These are phyloP conservation scores for Buphagus erythrorhynchus DNA, from an alignment of 2,797 vertebrate species.

Conservation along the genomic window DNA sequence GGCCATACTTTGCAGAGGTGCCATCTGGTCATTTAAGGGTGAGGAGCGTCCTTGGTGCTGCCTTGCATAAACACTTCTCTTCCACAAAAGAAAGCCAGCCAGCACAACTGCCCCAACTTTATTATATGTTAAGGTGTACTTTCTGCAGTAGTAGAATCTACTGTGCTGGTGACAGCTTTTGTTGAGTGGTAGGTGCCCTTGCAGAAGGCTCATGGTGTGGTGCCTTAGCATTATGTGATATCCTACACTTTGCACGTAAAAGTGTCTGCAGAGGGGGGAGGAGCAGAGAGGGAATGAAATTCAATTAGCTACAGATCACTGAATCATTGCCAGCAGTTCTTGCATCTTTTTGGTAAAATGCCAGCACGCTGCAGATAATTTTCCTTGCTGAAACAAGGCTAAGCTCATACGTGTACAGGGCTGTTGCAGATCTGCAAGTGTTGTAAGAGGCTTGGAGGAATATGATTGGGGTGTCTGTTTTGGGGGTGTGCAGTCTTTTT, in stretches of 20 bases:
- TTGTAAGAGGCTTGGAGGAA: background rate
- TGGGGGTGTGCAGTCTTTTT: background rate
- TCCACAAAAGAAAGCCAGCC: background rate
- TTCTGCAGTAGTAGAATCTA: background rate
- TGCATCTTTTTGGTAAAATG: conserved; percentile 32
- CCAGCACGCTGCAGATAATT: conserved; percentile 58
- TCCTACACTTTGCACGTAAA: background rate
- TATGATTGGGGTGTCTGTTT: background rate
- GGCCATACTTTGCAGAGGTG: background rate
- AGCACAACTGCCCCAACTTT: background rate
- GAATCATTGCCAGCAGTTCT: conserved; percentile 36
- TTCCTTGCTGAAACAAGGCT: background rate
- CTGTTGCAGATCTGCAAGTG: background rate
- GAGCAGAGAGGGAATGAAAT: conserved; percentile 20
- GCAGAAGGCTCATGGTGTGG: background rate
- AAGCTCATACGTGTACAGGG: background rate
- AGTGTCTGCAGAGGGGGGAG: conserved; percentile 6
- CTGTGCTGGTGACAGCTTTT: background rate
- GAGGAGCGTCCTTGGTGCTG: background rate
- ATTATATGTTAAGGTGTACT: background rate
- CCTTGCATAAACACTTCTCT: background rate
- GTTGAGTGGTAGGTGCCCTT: background rate
- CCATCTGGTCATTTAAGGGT: background rate
- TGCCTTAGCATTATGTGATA: background rate
- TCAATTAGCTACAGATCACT: conserved; percentile 42